A percentile compares a stretch with the other conserved stretches of the same genome.
Conservation (phyloP, 1,140 invertebrate genomes). For the Vollenhovia emeryi region DNA sequence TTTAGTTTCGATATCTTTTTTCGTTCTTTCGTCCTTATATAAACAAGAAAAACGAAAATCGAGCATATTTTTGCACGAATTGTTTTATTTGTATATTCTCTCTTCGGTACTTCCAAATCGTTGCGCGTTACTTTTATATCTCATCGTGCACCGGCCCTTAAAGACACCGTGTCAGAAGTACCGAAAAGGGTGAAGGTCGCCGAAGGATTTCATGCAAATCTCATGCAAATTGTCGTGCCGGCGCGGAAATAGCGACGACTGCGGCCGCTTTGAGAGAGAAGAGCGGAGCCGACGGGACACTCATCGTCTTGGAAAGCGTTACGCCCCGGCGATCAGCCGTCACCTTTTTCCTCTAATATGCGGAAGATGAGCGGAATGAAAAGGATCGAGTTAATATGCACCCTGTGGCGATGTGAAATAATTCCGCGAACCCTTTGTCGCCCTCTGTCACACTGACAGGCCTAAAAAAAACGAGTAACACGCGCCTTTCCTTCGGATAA, state of each 20-base stretch:
- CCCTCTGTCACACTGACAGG: not conserved
- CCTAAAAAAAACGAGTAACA: not conserved
- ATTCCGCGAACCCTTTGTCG: slow-evolving; percentile 17
- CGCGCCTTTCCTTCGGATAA: not conserved
- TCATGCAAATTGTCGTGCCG: slow-evolving; percentile 49
- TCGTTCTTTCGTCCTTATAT: too few relatives aligned
- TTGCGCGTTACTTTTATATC: slow-evolving; percentile 14
- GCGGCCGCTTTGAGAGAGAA: slow-evolving; percentile 36
- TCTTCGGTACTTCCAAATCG: not conserved
- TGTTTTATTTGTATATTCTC: not conserved
- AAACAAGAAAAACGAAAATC: not conserved
- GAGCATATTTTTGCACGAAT: not conserved
- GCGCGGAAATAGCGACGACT: slow-evolving; percentile 46
- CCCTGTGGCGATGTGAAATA: slow-evolving; percentile 31
- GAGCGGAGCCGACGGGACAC: not conserved
- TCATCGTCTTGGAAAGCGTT: slow-evolving; percentile 37
- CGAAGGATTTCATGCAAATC: slow-evolving; percentile 50
- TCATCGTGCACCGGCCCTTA: not conserved
- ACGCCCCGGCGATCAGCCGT: slow-evolving; percentile 45
- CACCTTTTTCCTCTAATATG: slow-evolving; percentile 38
- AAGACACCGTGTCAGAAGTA: slow-evolving; percentile 5
- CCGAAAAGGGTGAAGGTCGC: slow-evolving; percentile 46
- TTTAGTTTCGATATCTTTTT: not conserved
- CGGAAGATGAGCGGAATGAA: slow-evolving; percentile 23
- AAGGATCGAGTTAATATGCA: slow-evolving; percentile 53